Evolutionary conservation across 2,113 vertebrate species (phyloP).

Genomic region (Limnothrissa miodon): DNA sequence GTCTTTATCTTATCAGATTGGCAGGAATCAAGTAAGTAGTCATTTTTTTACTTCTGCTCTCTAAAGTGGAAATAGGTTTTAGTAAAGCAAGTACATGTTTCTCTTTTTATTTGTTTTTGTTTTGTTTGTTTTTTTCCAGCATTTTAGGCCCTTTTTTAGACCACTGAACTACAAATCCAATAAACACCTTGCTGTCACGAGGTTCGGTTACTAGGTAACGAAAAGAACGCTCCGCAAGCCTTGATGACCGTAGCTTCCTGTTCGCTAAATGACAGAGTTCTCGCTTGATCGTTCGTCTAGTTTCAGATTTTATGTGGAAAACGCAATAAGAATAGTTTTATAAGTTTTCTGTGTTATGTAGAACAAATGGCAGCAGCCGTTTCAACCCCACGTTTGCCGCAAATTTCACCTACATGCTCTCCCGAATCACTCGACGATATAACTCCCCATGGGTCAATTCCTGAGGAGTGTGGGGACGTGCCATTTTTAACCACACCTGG

Average conservation of each 20-base stretch:
- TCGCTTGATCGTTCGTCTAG: background rate
- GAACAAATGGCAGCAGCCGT: background rate
- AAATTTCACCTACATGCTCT: background rate
- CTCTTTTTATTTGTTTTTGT: background rate
- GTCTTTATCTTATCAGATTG: too few species aligned
- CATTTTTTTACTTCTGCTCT: too few species aligned
- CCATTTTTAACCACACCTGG: slow-evolving; percentile 7
- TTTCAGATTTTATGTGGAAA: background rate
- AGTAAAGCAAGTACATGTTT: background rate
- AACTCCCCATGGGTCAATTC: background rate
- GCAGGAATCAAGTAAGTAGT: too few species aligned
- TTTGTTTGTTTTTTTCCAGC: too few species aligned
- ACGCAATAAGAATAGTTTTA: background rate
- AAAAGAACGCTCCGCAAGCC: background rate
- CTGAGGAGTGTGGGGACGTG: slow-evolving; percentile 13
- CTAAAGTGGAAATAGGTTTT: too few species aligned
- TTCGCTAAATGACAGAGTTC: background rate
- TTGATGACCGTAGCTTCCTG: too few species aligned
- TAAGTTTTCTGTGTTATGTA: background rate
- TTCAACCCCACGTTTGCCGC: background rate
- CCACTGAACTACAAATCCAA: background rate
- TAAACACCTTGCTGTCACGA: background rate
- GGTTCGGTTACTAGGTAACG: slow-evolving; percentile 39
- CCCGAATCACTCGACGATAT: background rate
- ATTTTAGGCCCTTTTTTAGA: background rate